Conservation (phyloP, 1,140 invertebrate genomes). For the Ceratina australensis region DNA sequence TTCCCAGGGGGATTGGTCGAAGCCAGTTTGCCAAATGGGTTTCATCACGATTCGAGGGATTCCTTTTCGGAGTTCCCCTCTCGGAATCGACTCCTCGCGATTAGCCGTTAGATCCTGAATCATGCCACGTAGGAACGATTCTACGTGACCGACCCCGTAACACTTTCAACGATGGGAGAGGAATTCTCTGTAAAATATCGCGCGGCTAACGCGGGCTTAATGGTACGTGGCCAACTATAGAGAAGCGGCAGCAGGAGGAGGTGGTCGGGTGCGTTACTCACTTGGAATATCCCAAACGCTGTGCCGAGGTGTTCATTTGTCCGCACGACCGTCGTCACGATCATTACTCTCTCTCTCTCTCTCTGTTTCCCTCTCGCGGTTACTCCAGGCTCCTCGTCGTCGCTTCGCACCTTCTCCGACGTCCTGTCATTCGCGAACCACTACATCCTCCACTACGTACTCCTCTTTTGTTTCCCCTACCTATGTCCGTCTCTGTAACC, state of each 20-base stretch:
- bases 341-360: slow-evolving; percentile 65
- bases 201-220: background rate
- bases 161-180: no score
- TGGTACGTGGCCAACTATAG: background rate
- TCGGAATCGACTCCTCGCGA: slow-evolving; percentile 21
- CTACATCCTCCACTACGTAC: background rate
- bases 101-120: background rate
- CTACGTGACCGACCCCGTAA: no score
- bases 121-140: background rate
- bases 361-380: slow-evolving; percentile 11
- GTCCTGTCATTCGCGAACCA: no score
- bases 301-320: slow-evolving; percentile 77
- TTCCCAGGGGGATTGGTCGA: slow-evolving; percentile 39
- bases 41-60: slow-evolving; percentile 37
- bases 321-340: slow-evolving; percentile 66
- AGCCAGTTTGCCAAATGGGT: slow-evolving; percentile 27
- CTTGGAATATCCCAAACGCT: slow-evolving; percentile 77
- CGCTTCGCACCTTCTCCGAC: no score
- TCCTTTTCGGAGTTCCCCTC: background rate
- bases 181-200: background rate
- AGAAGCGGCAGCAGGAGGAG: background rate
- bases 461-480: background rate
- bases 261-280: slow-evolving; percentile 65
- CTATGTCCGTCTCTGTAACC: slow-evolving; percentile 1
- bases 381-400: no score